These are phyloP conservation scores for Anguilla obscura DNA, from an alignment of 2,797 vertebrate species.

Conservation along the genomic window DNA sequence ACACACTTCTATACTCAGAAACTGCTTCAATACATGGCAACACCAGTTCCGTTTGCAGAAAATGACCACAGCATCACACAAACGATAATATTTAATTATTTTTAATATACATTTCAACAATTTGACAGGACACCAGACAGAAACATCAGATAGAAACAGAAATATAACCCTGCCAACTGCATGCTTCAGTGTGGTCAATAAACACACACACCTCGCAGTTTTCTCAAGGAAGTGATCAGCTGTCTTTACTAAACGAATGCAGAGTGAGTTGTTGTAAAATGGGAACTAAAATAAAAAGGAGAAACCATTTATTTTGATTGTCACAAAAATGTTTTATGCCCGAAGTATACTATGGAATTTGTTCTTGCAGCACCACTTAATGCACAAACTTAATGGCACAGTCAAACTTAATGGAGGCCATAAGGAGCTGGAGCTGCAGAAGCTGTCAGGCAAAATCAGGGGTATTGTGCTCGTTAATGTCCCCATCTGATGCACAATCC, in stretches of 20 bases:
- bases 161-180: conserved; percentile 11
- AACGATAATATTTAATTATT: background rate
- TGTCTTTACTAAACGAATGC: background rate
- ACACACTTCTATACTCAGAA: background rate
- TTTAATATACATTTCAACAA: conserved; percentile 22
- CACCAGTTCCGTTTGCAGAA: background rate
- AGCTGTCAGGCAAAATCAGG: background rate
- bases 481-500: background rate
- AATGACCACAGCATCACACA: background rate
- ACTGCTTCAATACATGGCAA: too few relatives aligned
- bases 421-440: background rate
- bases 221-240: background rate
- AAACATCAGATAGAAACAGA: conserved; percentile 20
- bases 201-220: background rate
- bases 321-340: conserved; percentile 12
- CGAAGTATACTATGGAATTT: background rate
- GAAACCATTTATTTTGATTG: background rate
- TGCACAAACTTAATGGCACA: background rate
- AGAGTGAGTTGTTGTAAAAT: background rate
- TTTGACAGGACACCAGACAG: conserved; percentile 19
- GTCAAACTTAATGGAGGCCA: background rate
- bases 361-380: background rate
- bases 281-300: background rate
- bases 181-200: background rate
- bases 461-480: background rate